Conservation (phyloP, 2,797 vertebrate species). For the Microctenopoma lineatum region DNA sequence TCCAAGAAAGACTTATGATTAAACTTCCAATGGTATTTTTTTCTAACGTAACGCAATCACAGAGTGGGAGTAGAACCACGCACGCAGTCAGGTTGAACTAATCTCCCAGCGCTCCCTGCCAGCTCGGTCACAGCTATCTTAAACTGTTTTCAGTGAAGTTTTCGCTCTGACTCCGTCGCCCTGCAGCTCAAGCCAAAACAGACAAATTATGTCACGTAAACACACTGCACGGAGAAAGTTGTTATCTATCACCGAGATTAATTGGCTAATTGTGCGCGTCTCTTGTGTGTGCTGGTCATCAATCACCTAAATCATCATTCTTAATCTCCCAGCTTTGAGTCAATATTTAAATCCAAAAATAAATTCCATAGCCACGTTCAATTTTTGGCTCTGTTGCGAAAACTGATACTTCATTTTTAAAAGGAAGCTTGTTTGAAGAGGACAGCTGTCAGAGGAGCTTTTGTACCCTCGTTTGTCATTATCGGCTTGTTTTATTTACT, state of each 20-base stretch:
- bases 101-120: constrained; percentile 29
- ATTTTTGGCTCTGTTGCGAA: constrained; percentile 16
- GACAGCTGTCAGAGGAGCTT: constrained; percentile 3
- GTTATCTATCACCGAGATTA: constrained; percentile 49
- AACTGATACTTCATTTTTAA: constrained; percentile 29
- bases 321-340: constrained; percentile 22
- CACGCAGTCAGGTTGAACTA: constrained; percentile 50
- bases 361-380: constrained; percentile 12
- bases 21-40: constrained; percentile 42
- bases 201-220: constrained; percentile 59
- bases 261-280: constrained; percentile 25
- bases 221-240: constrained; percentile 28
- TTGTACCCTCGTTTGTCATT: background rate
- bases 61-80: constrained; percentile 31
- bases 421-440: constrained; percentile 17
- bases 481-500: constrained; percentile 26
- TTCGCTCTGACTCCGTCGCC: constrained; percentile 43
- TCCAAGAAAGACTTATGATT: constrained; percentile 53
- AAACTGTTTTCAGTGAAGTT: constrained; percentile 42
- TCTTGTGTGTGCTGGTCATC: background rate
- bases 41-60: constrained; percentile 40
- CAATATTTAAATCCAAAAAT: constrained; percentile 28
- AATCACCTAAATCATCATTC: constrained; percentile 16
- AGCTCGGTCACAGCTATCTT: constrained; percentile 36
- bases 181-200: constrained; percentile 51